These are phyloP conservation scores for Hypomecis atomaria DNA, from an alignment of 2,888 invertebrate species.

Conservation along the genomic window DNA sequence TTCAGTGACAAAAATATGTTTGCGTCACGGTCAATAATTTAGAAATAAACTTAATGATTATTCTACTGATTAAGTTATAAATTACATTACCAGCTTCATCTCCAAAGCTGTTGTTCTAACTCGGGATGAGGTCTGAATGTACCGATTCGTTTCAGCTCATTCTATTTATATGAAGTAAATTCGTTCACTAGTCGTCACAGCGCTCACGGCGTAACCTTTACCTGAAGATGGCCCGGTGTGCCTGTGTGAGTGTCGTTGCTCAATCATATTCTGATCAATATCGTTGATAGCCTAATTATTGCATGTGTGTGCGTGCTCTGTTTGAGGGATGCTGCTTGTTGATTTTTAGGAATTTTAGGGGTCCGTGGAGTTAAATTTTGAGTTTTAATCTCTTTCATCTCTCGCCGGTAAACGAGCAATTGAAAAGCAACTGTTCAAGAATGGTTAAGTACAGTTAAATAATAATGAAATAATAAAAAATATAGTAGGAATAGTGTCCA, in stretches of 20 bases:
- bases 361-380: slow-evolving; percentile 35
- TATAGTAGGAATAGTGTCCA: too few relatives aligned
- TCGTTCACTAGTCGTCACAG: slow-evolving; percentile 69
- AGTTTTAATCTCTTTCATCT: neutral
- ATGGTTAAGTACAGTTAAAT: too few relatives aligned
- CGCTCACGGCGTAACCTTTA: slow-evolving; percentile 81
- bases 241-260: slow-evolving; percentile 58
- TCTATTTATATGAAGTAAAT: slow-evolving; percentile 80
- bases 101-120: slow-evolving; percentile 65
- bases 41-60: neutral
- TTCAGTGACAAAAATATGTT: too few relatives aligned
- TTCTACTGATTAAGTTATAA: slow-evolving; percentile 25
- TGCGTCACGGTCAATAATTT: too few relatives aligned
- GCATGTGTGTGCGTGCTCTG: slow-evolving; percentile 45
- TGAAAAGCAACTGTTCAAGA: too few relatives aligned
- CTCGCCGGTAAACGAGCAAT: too few relatives aligned
- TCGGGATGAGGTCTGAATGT: slow-evolving; percentile 70
- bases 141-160: slow-evolving; percentile 55
- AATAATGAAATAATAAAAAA: too few relatives aligned
- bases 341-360: slow-evolving; percentile 49
- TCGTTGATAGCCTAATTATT: slow-evolving; percentile 74
- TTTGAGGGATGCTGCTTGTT: slow-evolving; percentile 47
- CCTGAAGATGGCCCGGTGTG: slow-evolving; percentile 52
- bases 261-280: slow-evolving; percentile 68
- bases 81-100: slow-evolving; percentile 77